Conservation (phyloP, 2,113 vertebrate species). For the Loxodonta africana region DNA sequence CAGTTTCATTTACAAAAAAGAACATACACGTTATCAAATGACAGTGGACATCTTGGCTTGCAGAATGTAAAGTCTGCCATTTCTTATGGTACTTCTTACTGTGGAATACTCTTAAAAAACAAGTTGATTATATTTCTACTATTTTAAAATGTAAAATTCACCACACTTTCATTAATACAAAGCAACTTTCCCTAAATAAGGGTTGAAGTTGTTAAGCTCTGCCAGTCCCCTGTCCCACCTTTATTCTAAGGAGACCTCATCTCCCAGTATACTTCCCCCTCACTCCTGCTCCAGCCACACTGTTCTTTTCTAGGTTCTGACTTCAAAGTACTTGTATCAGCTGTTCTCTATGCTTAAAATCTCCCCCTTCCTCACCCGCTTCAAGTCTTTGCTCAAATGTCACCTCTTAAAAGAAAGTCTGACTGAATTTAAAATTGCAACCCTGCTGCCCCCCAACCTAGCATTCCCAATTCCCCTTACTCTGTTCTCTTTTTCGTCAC, state of each 20-base stretch:
- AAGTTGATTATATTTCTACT: not conserved
- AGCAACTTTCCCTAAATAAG: constrained; percentile 27
- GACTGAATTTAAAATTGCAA: not conserved
- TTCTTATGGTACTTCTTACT: not conserved
- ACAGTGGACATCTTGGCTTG: not conserved
- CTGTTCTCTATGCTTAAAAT: not conserved
- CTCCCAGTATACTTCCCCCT: not conserved
- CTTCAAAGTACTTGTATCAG: not conserved
- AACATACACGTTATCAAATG: not conserved
- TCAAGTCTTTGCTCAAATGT: constrained; percentile 13
- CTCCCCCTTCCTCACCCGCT: not conserved
- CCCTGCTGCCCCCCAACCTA: not conserved
- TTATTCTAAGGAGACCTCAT: not conserved
- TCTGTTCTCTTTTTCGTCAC: not conserved
- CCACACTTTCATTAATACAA: not conserved
- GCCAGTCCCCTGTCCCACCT: not conserved
- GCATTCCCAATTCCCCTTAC: not conserved
- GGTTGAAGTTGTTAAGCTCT: not conserved
- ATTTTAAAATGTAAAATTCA: constrained; percentile 16
- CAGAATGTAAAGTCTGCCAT: not conserved
- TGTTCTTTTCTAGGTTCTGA: not conserved
- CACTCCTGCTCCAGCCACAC: not conserved
- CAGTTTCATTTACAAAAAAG: constrained; percentile 30
- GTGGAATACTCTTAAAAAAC: not conserved
- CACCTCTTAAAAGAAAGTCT: not conserved